Base-by-base conservation (phyloP, 1,140 invertebrate species). In the Lepidurus apus region DNA sequence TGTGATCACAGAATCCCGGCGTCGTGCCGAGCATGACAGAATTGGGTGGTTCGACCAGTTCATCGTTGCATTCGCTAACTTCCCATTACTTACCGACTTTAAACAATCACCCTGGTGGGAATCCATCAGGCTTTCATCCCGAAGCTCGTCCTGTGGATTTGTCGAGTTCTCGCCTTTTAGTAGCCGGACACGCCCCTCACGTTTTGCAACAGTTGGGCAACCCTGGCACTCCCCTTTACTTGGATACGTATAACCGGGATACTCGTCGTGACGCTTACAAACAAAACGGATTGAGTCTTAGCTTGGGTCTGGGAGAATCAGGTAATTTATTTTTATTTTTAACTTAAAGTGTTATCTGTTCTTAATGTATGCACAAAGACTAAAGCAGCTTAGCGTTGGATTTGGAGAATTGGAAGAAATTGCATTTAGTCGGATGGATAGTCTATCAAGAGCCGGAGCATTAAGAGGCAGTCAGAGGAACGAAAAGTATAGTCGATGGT, bases 131-230 rank as follows among this genome's bases (percentile, higher is more conserved):
- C 34, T 79, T 34, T 24, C 24, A 26, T n/a, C 76, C 43, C 13
- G 81, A 82, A 21, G 78, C 80, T 53, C 81, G 79, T 43, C 81
- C 81, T 26, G 81, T 82, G 43, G 81, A 82, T 77, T 75, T 82
- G 11, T 82, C 81, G 43, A 82, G 78, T 80, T 79, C 81, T 21
- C 78, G 81, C 45, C 78, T 77, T 42, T 74, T 78, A 43, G 77
- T 24, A 73, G 74, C 74, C n/a, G 65, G 78, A 42, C 75, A 80
- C 43, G 21, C 79, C 44, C 65, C 47, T 8, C 42, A 79, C 26
- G 75, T 73, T 77, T 73, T 65, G 74, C 77, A 78, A 78, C 77
- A 77, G 76, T 65, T 73, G 74, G 53, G 26, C 43, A 47, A 26
- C 44, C 76, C 43, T 26, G 80, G 53, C 17, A 65, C 53, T n/a